Conservation (phyloP, 2,888 invertebrate species). For the Orthosia incerta region DNA sequence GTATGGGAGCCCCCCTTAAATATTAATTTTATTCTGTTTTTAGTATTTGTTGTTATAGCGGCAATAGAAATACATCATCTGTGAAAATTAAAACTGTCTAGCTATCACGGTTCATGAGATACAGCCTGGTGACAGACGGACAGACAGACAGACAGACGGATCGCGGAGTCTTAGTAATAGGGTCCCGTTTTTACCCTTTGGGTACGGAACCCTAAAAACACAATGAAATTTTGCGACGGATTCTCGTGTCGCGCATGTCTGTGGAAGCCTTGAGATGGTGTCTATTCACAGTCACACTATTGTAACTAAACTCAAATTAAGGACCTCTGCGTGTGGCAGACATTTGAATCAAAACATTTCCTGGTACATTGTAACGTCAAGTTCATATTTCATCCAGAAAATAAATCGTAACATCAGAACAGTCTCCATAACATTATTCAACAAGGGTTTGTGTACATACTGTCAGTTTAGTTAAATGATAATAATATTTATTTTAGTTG, state of each 20-base stretch:
- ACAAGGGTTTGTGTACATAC: constrained; percentile 3
- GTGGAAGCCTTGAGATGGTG: neutral
- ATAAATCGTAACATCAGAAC: constrained; percentile 27
- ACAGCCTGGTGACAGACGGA: too few relatives aligned
- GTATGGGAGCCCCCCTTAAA: too few relatives aligned
- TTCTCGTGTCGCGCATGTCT: neutral
- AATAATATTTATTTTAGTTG: constrained; percentile 8
- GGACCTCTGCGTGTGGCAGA: constrained; percentile 19
- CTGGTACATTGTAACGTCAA: constrained; percentile 36
- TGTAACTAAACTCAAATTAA: neutral
- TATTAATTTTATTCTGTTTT: too few relatives aligned
- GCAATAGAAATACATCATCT: too few relatives aligned
- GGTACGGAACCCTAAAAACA: too few relatives aligned
- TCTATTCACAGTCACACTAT: neutral
- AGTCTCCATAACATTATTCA: constrained; percentile 10
- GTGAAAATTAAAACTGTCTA: too few relatives aligned
- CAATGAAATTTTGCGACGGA: neutral
- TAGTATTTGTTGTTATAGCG: too few relatives aligned
- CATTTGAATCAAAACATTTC: constrained; percentile 41
- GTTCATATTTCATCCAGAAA: constrained; percentile 30
- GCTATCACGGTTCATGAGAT: too few relatives aligned
- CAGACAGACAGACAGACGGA: too few relatives aligned
- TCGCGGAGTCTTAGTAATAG: too few relatives aligned
- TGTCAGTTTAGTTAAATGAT: neutral
- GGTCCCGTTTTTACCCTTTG: too few relatives aligned